These are phyloP conservation scores for Schlechtendalia chinensis DNA, from an alignment of 1,140 invertebrate genomes.

Conservation along the genomic window DNA sequence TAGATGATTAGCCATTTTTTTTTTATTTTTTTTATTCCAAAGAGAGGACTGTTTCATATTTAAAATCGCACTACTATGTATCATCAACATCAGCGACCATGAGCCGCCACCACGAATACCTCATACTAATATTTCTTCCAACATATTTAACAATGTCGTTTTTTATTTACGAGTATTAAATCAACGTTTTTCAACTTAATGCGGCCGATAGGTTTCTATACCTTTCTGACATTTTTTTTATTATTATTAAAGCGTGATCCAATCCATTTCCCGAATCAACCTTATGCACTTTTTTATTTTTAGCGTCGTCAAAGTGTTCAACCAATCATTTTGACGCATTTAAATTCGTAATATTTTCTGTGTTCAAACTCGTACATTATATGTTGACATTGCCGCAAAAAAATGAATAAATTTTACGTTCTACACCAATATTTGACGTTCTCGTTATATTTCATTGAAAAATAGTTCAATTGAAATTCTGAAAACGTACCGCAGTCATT, in stretches of 20 bases:
- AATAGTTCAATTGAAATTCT: constrained; percentile 2
- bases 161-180: background rate
- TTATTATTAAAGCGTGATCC: background rate
- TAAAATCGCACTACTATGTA: too few species aligned
- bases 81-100: too few species aligned
- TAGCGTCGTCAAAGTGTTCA: background rate
- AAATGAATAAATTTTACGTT: too few species aligned
- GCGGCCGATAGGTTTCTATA: background rate
- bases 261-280: background rate
- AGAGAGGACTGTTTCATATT: too few species aligned
- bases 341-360: background rate
- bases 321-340: background rate
- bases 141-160: too few species aligned
- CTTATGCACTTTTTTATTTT: background rate
- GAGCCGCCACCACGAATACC: too few species aligned
- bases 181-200: background rate
- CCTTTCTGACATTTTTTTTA: background rate
- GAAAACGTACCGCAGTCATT: background rate
- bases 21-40: too few species aligned
- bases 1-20: too few species aligned
- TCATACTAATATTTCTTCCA: too few species aligned
- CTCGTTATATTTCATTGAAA: background rate
- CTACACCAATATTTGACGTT: too few species aligned
- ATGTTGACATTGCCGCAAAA: too few species aligned
- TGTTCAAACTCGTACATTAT: too few species aligned